Percentiles rank a stretch among this genome's conserved stretches.
phyloP scores from a whole-genome alignment of 2,797 vertebrate species.

The Enteromius anoplus region DNA sequence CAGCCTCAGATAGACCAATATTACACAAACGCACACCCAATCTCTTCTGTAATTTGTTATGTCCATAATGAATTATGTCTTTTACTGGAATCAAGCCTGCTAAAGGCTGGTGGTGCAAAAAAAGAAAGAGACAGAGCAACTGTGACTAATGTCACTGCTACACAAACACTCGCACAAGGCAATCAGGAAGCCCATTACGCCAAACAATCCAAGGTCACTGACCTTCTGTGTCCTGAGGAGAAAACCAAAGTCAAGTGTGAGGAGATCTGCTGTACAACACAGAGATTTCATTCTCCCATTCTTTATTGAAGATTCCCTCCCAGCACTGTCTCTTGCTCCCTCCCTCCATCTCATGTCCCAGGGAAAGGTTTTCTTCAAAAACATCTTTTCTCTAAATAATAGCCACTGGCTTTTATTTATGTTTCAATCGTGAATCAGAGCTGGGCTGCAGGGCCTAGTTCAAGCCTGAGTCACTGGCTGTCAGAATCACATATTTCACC shows the following conservation, averaged over 20 bases:
- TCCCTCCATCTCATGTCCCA: not conserved
- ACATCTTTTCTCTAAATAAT: slow-evolving; percentile 49
- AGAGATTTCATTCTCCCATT: slow-evolving; percentile 13
- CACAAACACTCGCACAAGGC: slow-evolving; percentile 41
- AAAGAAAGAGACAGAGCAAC: slow-evolving; percentile 37
- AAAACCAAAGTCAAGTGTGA: slow-evolving; percentile 16
- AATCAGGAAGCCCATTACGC: slow-evolving; percentile 46
- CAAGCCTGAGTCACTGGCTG: slow-evolving; percentile 11
- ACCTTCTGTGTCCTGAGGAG: slow-evolving; percentile 17
- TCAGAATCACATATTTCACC: slow-evolving; percentile 55
- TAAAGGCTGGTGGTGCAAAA: not conserved
- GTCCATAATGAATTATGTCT: slow-evolving; percentile 77
- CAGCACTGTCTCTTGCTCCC: not conserved
- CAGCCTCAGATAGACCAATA: slow-evolving; percentile 6
- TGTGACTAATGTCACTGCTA: slow-evolving; percentile 48
- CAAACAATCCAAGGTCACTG: slow-evolving; percentile 38
- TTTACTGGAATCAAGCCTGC: slow-evolving; percentile 67
- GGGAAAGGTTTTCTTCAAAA: slow-evolving; percentile 42
- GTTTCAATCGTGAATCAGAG: slow-evolving; percentile 54
- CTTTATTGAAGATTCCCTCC: slow-evolving; percentile 1
- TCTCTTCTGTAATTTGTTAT: slow-evolving; percentile 74
- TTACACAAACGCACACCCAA: slow-evolving; percentile 39
- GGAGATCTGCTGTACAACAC: slow-evolving; percentile 33
- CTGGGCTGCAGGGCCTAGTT: slow-evolving; percentile 26
- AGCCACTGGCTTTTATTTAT: slow-evolving; percentile 56